phyloP scores from a whole-genome alignment of 2,888 invertebrate species.

The Cryptophagus acutangulus region DNA sequence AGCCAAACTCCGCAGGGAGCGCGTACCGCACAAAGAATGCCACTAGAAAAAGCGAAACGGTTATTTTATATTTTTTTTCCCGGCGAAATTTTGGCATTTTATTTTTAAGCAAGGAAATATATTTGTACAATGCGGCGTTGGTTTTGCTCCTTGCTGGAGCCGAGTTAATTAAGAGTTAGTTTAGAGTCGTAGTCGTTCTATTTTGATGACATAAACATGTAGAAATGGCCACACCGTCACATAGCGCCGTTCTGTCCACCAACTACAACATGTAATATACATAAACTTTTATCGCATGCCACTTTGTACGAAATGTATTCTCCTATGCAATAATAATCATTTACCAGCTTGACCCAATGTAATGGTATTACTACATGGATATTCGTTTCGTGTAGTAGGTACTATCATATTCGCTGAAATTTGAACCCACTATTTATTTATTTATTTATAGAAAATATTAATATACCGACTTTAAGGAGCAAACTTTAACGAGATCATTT shows the following conservation, averaged over 20 bases:
- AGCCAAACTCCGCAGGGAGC: conserved; percentile 35
- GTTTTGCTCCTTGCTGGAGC: conserved; percentile 12
- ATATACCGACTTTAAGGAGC: too few relatives aligned
- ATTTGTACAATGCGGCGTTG: too few relatives aligned
- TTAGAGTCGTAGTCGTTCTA: conserved; percentile 34
- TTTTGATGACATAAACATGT: conserved; percentile 41
- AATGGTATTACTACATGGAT: neutral
- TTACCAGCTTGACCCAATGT: conserved; percentile 40
- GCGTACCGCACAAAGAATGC: too few relatives aligned
- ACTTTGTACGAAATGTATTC: conserved; percentile 41
- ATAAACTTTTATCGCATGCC: conserved; percentile 46
- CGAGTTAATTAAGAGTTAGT: conserved; percentile 39
- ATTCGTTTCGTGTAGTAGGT: neutral
- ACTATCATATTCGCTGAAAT: too few relatives aligned
- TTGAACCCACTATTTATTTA: too few relatives aligned
- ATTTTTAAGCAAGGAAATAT: too few relatives aligned
- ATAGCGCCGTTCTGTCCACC: conserved; percentile 15
- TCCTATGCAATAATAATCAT: conserved; percentile 42
- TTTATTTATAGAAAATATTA: too few relatives aligned
- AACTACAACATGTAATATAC: conserved; percentile 44
- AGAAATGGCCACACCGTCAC: conserved; percentile 38
- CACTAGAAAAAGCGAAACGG: too few relatives aligned
- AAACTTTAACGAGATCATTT: too few relatives aligned
- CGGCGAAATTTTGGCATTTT: too few relatives aligned
- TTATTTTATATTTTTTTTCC: too few relatives aligned